Evolutionary conservation across 1,140 invertebrate species (phyloP), one percentile per base, ranked within the genome.

Genomic region (Diploscapter pachys): DNA sequence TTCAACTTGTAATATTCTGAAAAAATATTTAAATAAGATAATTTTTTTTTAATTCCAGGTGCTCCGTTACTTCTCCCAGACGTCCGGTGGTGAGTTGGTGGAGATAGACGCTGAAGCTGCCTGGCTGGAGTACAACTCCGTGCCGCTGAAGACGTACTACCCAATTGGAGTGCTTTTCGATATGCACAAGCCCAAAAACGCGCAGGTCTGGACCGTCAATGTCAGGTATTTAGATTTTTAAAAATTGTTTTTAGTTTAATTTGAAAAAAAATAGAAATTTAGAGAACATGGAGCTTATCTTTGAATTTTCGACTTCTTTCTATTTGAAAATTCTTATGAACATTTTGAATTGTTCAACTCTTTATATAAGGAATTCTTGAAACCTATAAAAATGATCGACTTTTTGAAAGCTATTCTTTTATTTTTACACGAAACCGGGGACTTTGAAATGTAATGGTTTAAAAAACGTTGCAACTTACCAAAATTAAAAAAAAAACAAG

Each of bases 141-240:
- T 90, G 74, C 93, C 95, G 8, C 86, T 98, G 13, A 96, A 95
- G 87, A 95, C 94, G 91, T 91, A 98, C 86, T 93, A 94, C 88
- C 96, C 96, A 13, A 93, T 98, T 81, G 96, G 96, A 68, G 91
- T 98, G 51, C 88, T 98, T 4, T 93, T 92, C 88, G 96, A 99
- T 88, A 87, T 96, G 70, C 89, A 90, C 85, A 72, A 53, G 31
- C 48, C 56, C 9, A 11, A 89, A 88, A 4, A 89, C 90, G 78
- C 91, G 92, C 70, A 89, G 90, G 52, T 89, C 77, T 88, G 96
- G 56, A 95, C 96, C 0, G 98, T 96, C 95, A 91, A 89, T 78
- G 88, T 99, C 8, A 95, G 57, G 93, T 98, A n/a, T 94, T 96
- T 86, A 98, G 97, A 88, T 92, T 94, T 59, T 48, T 59, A 53